Evolutionary conservation across 2,797 vertebrate species (phyloP).

Genomic region (Hydrophis major): DNA sequence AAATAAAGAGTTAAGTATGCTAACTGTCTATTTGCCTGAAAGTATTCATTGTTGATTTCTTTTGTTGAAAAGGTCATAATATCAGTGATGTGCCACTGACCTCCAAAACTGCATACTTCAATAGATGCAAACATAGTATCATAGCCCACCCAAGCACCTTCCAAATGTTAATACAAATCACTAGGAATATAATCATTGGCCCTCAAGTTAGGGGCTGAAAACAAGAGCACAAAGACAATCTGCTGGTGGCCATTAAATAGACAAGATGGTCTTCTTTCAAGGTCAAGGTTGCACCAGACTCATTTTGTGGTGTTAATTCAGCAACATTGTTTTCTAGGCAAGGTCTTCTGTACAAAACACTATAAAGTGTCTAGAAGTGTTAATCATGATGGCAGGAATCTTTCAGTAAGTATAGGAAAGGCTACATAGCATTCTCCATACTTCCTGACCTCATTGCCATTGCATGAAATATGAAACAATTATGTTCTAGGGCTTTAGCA

Average conservation of each 20-base stretch:
- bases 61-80: not conserved
- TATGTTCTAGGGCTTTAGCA: too few species aligned
- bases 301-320: not conserved
- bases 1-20: not conserved
- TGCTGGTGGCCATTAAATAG: not conserved
- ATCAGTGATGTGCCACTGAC: not conserved
- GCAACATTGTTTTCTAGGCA: not conserved
- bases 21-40: not conserved
- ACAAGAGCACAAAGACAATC: not conserved
- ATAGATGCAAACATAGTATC: not conserved
- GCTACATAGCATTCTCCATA: not conserved
- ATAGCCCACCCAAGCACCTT: not conserved
- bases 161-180: not conserved
- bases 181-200: not conserved
- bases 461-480: not conserved
- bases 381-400: not conserved
- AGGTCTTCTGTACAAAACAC: not conserved
- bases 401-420: not conserved
- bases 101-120: not conserved
- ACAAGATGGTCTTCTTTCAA: not conserved
- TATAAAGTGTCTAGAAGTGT: not conserved
- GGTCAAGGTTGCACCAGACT: not conserved
- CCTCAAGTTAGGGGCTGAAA: not conserved
- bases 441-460: fast-evolving
- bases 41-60: not conserved